Percentiles rank a stretch among this genome's conserved stretches.
Evolutionary conservation across 2,113 vertebrate species (phyloP).

Genomic region (Cyphomyrus plagiostoma): DNA sequence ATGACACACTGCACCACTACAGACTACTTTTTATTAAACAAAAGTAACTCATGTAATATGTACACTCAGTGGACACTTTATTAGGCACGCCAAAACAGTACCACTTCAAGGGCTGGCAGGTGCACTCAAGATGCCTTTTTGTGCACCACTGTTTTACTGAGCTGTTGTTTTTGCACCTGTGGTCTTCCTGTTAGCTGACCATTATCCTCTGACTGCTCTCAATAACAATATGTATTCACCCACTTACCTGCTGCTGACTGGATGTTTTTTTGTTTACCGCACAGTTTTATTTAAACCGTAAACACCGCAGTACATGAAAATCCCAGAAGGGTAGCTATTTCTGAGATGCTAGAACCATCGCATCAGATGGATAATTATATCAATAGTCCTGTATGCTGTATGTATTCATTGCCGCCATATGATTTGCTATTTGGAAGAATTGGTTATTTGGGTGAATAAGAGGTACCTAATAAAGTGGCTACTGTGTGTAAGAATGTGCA

Average conservation of each 20-base stretch:
- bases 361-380: neutral
- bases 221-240: neutral
- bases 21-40: neutral
- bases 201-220: neutral
- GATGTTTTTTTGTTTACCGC: neutral
- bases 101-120: neutral
- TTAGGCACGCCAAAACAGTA: neutral
- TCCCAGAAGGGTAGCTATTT: neutral
- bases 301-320: neutral
- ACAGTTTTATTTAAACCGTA: neutral
- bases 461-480: neutral
- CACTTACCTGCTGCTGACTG: neutral
- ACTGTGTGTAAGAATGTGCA: neutral
- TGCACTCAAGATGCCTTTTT: neutral
- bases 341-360: neutral
- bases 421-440: neutral
- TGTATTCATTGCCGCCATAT: neutral
- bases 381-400: neutral
- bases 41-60: neutral
- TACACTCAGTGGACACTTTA: neutral
- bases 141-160: neutral
- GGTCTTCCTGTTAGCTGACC: neutral
- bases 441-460: neutral
- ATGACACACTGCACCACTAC: slow-evolving; percentile 6
- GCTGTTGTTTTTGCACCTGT: neutral